Evolutionary conservation across 2,888 invertebrate species (phyloP), one percentile per base, ranked within the genome.

Genomic region (Liopterus haemorrhoidalis): DNA sequence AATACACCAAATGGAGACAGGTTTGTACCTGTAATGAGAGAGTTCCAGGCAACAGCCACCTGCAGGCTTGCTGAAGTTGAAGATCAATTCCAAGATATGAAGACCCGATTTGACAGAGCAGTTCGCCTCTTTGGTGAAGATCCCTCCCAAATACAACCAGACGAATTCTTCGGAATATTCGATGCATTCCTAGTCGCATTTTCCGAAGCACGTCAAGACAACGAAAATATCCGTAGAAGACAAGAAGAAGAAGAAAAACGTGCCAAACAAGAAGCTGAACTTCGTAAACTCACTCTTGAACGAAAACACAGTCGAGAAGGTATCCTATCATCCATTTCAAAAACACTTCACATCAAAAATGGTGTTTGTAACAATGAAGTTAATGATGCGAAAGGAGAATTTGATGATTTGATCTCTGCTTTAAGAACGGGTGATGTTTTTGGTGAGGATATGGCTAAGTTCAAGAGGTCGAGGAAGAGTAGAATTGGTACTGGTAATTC

Each of bases 321-420:
- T 24, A 76, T 85, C 0, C 72, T 87, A 39, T 81, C 82, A 53
- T 83, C 84, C 1, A 85, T 86, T 11, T 81, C 79, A 33, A 79
- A 81, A 54, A 82, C 84, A 14, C 69, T 85, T 43, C 82, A 73
- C 47, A 67, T 79, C 40, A 85, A 83, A 52, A 81, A 82, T 36
- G 76, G 76, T 48, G 38, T 54, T 11, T 81, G 79, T 55, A 75
- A 76, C 0, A 73, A 66, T 31, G 62, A 63, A 14, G 68, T 66
- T 46, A 65, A 69, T 21, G 76, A 73, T 59, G 81, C 75, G 45
- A 82, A 90, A 60, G 92, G 94, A 5, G 95, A 95, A 69, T 95
- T 95, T 67, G 95, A 95, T 62, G 95, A 95, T 69, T 74, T 95
- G 56, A 95, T 95, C 63, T 94, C 94, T 0, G 95, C 95, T 0